phyloP scores from a whole-genome alignment of 1,140 invertebrate species.

The Triops longicaudatus region DNA sequence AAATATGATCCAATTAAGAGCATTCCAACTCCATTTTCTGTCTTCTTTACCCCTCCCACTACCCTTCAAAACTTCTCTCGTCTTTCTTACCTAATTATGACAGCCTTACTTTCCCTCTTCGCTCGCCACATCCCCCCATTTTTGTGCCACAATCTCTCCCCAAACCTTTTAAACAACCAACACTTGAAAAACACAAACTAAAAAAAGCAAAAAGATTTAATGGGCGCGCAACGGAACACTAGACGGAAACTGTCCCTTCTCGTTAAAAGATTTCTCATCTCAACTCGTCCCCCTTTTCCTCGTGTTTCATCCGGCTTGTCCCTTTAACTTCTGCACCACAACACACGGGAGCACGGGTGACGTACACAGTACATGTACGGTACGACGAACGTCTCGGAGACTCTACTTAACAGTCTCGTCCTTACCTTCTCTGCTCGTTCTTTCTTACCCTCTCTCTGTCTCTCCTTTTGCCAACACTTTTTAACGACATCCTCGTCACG shows the following conservation, averaged over 20 bases:
- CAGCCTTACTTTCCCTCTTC: neutral
- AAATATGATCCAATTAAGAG: neutral
- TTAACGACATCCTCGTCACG: constrained; percentile 6
- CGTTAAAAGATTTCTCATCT: neutral
- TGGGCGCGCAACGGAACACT: neutral
- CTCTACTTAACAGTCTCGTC: too few relatives aligned
- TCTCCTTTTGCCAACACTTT: constrained; percentile 13
- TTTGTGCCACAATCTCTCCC: neutral
- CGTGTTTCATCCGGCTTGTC: neutral
- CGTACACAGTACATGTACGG: too few relatives aligned
- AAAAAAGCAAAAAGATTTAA: neutral
- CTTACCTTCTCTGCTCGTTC: neutral
- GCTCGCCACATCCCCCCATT: neutral
- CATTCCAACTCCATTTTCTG: neutral
- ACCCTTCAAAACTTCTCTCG: neutral
- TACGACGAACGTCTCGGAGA: too few relatives aligned
- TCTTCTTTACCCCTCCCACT: too few relatives aligned
- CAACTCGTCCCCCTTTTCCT: too few relatives aligned
- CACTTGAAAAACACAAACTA: neutral
- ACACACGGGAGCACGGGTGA: neutral
- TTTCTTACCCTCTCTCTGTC: neutral
- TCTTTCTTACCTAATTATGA: neutral
- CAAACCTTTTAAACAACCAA: too few relatives aligned
- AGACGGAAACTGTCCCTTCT: constrained; percentile 11
- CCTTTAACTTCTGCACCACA: neutral